Percentiles rank a stretch among this genome's conserved stretches.
Conservation (phyloP, 1,140 invertebrate species). For the Drosophila subpulchrella region DNA sequence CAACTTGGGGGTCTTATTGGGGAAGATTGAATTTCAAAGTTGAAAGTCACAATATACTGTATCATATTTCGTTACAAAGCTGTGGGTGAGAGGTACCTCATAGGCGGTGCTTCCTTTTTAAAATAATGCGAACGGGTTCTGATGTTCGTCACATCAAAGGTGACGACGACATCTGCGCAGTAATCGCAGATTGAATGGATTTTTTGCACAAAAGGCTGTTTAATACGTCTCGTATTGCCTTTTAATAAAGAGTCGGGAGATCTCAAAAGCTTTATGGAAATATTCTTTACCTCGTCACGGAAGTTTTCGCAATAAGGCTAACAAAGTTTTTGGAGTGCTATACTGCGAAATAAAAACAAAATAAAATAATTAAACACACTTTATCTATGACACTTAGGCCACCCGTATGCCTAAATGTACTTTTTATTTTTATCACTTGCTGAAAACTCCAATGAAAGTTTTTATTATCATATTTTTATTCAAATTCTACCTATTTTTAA, state of each 20-base stretch:
- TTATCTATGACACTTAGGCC: not conserved
- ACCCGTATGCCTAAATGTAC: constrained; percentile 13
- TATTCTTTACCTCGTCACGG: not conserved
- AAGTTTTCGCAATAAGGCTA: no score
- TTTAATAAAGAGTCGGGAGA: constrained; percentile 27
- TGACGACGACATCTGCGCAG: constrained; percentile 9
- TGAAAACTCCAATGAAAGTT: constrained; percentile 42
- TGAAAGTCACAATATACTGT: no score
- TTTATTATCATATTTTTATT: constrained; percentile 57
- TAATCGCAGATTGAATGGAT: constrained; percentile 8
- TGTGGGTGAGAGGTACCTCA: not conserved
- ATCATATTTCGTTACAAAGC: no score
- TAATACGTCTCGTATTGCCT: not conserved
- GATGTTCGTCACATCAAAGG: constrained; percentile 20
- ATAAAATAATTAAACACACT: not conserved
- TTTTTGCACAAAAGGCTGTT: constrained; percentile 2
- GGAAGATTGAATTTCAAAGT: no score
- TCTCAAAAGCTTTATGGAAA: not conserved
- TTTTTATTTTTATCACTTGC: constrained; percentile 35
- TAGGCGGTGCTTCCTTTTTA: not conserved
- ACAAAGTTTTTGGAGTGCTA: no score
- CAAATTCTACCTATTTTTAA: constrained; percentile 49
- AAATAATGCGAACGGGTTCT: constrained; percentile 6
- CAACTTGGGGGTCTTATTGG: no score
- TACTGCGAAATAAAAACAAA: not conserved